Conservation (phyloP, 2,797 vertebrate genomes). For the Chloroceryle amazona region DNA sequence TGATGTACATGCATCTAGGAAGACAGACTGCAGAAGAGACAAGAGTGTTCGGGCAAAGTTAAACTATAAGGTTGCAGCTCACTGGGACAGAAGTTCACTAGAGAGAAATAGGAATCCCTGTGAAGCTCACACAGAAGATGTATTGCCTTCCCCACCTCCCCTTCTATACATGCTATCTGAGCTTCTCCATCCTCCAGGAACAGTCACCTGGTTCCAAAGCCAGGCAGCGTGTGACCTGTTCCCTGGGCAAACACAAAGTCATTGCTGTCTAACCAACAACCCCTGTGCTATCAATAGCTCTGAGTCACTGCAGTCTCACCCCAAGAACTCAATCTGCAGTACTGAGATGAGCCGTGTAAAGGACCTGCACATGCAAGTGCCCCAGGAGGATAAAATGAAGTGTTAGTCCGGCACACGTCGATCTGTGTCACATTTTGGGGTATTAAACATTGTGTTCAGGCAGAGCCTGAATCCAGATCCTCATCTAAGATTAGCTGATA, state of each 20-base stretch:
- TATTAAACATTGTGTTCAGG: accelerated
- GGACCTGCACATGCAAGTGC: accelerated
- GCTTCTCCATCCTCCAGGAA: neutral
- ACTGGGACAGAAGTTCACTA: neutral
- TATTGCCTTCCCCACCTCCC: neutral
- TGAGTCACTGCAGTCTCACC: accelerated
- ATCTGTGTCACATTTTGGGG: neutral
- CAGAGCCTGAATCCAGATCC: neutral
- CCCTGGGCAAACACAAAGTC: accelerated
- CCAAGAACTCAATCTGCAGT: accelerated
- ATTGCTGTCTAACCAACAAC: accelerated
- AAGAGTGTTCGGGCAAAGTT: neutral
- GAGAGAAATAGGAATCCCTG: neutral
- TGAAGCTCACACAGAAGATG: neutral
- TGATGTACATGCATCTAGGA: accelerated
- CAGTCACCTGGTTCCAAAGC: neutral
- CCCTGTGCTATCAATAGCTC: accelerated
- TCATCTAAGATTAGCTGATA: neutral
- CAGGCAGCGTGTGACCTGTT: neutral
- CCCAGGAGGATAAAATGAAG: accelerated
- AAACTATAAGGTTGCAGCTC: neutral
- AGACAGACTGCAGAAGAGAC: neutral
- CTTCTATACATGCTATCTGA: neutral
- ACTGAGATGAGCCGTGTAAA: neutral
- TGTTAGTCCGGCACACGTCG: accelerated